These are phyloP conservation scores for Sphaeridia pumilis DNA, from an alignment of 2,888 invertebrate genomes.

Conservation along the genomic window DNA sequence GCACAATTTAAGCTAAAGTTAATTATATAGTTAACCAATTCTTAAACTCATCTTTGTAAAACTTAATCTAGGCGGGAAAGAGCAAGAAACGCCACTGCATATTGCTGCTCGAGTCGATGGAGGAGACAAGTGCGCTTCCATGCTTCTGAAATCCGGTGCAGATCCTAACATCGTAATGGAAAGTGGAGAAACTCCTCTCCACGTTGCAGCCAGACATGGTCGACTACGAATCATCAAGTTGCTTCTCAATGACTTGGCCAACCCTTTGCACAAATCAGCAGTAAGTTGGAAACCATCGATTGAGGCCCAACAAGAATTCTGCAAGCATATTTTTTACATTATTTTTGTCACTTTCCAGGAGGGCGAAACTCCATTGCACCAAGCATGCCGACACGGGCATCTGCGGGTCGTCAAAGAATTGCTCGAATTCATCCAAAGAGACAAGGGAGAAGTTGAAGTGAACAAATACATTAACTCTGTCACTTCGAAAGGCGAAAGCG, in stretches of 20 bases:
- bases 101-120: conserved; percentile 90
- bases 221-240: conserved; percentile 74
- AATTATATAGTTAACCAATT: background rate
- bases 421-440: conserved; percentile 66
- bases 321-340: background rate
- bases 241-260: conserved; percentile 84
- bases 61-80: conserved; percentile 56
- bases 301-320: background rate
- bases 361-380: conserved; percentile 90
- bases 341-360: conserved; percentile 45
- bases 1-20: background rate
- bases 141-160: conserved; percentile 95
- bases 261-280: conserved; percentile 82
- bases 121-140: conserved; percentile 85
- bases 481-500: conserved; percentile 84
- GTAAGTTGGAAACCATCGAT: conserved; percentile 42
- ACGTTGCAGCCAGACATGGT: conserved; percentile 70
- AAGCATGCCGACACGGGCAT: conserved; percentile 60
- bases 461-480: conserved; percentile 75
- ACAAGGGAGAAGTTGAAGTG: conserved; percentile 62
- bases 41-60: background rate
- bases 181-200: conserved; percentile 93
- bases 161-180: conserved; percentile 90
- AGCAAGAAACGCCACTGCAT: conserved; percentile 89
- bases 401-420: conserved; percentile 66